These are phyloP conservation scores for Aleiodes sp. DNA, from an alignment of 1,140 invertebrate genomes.

Conservation along the genomic window DNA sequence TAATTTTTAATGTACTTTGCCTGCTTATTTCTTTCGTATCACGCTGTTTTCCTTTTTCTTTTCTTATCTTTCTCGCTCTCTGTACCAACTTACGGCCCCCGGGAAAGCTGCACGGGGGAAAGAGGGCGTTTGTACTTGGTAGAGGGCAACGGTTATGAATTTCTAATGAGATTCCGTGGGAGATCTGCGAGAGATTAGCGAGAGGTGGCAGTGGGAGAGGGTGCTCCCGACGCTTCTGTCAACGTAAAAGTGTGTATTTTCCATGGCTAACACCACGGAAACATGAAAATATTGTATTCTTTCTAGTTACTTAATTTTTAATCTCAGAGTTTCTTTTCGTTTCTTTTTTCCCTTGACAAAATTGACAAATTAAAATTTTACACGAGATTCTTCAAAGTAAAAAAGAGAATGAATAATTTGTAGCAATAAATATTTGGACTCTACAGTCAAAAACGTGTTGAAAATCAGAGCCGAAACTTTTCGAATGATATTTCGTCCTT, in stretches of 20 bases:
- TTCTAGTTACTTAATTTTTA: too few relatives aligned
- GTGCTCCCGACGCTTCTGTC: conserved; percentile 22
- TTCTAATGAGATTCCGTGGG: conserved; percentile 66
- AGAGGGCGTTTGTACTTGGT: conserved; percentile 36
- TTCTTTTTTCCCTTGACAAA: too few relatives aligned
- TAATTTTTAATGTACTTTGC: conserved; percentile 68
- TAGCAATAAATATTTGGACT: background rate
- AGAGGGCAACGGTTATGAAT: conserved; percentile 64
- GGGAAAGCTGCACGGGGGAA: conserved; percentile 30
- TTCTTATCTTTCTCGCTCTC: conserved; percentile 34
- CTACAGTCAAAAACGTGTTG: background rate
- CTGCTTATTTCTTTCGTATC: conserved; percentile 67
- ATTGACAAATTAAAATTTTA: background rate
- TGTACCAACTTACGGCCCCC: conserved; percentile 13
- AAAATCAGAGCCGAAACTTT: background rate
- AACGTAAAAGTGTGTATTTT: too few relatives aligned
- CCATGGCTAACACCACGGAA: too few relatives aligned
- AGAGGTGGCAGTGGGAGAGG: conserved; percentile 37
- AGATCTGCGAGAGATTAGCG: conserved; percentile 67
- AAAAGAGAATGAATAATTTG: conserved; percentile 2
- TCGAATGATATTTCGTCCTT: background rate
- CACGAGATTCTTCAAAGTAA: too few relatives aligned
- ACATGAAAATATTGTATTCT: too few relatives aligned
- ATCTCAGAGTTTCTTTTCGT: too few relatives aligned
- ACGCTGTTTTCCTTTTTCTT: conserved; percentile 53